Base-by-base conservation (phyloP, 2,113 vertebrate species). In the Petaurus breviceps region DNA sequence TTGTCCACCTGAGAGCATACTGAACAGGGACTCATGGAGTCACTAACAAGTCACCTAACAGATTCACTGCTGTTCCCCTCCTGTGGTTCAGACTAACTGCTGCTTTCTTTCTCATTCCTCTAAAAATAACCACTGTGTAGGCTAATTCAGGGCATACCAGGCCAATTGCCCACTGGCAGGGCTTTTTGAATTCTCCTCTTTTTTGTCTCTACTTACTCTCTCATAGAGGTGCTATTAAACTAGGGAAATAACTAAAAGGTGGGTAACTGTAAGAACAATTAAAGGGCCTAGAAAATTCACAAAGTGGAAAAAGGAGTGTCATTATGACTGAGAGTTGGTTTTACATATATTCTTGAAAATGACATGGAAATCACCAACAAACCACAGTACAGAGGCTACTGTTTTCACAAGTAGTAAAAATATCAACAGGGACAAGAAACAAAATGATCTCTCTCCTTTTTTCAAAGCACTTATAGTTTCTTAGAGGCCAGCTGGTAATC, bases 171-270 rank as follows among this genome's bases (percentile, higher is more conserved):
- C 16, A 14, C n/a, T 43, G 68, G 68, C 8, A 1, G n/a, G 19
- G n/a, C 19, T 84, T n/a, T 84, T 43, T 84, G 68, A 84, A 84
- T 84, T 84, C 4, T 51, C 26, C 49, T 89, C 26, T 31, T 89
- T n/a, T 52, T 93, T 92, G 77, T 24, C 95, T 94, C 61, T n/a
- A 46, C 7, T 52, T 24, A 57, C 3, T 92, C 28, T 68, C 31
- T 61, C 0, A n/a, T 43, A 43, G 37, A 43, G 5, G 0, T 43
- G n/a, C 5, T 84, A 43, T 84, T 84, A 8, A 77, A 23, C n/a
- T 43, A n/a, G 31, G 90, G 77, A 97, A 94, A 93, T 28, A 93
- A 52, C 16, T 11, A 90, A 93, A 93, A 26, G 16, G 6, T 51
- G 37, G 9, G 25, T 89, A 43, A 8, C 12, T 89, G 31, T 92